Conservation (phyloP, 2,888 invertebrate genomes). For the Callimorpha dominula region DNA sequence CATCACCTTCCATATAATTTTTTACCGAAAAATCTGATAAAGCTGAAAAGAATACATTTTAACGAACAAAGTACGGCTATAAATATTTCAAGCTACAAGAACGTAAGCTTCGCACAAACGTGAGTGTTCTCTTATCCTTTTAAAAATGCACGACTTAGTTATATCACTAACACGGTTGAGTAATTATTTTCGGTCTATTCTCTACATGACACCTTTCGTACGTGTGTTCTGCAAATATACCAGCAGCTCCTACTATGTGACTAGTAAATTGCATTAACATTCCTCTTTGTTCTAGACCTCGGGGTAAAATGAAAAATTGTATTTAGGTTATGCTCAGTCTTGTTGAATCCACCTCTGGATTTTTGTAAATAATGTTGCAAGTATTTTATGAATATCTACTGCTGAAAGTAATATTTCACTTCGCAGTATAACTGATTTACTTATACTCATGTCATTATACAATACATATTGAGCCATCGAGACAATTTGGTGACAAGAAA, state of each 20-base stretch:
- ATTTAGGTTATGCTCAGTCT: constrained; percentile 42
- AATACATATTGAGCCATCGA: too few species aligned
- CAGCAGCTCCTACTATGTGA: constrained; percentile 56
- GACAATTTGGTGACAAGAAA: too few species aligned
- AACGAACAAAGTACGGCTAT: not conserved
- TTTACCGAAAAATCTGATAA: not conserved
- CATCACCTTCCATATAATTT: not conserved
- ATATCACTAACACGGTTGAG: constrained; percentile 37
- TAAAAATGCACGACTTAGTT: constrained; percentile 39
- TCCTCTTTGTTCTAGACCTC: constrained; percentile 63
- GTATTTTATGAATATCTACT: constrained; percentile 33
- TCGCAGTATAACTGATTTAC: constrained; percentile 18
- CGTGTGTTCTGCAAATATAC: constrained; percentile 59
- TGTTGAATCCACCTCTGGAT: constrained; percentile 28
- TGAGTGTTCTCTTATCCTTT: constrained; percentile 26
- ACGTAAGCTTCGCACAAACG: not conserved
- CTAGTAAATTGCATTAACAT: constrained; percentile 76
- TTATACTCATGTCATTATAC: not conserved
- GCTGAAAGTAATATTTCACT: constrained; percentile 32
- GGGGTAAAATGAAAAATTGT: constrained; percentile 67
- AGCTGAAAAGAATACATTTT: not conserved
- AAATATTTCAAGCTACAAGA: constrained; percentile 16
- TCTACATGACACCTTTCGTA: constrained; percentile 59
- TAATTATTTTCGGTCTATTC: constrained; percentile 57
- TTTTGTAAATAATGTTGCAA: constrained; percentile 41